phyloP scores from a whole-genome alignment of 37 sponge, comb jelly and placozoan genomes.

The Diacarnus erythraeanus region DNA sequence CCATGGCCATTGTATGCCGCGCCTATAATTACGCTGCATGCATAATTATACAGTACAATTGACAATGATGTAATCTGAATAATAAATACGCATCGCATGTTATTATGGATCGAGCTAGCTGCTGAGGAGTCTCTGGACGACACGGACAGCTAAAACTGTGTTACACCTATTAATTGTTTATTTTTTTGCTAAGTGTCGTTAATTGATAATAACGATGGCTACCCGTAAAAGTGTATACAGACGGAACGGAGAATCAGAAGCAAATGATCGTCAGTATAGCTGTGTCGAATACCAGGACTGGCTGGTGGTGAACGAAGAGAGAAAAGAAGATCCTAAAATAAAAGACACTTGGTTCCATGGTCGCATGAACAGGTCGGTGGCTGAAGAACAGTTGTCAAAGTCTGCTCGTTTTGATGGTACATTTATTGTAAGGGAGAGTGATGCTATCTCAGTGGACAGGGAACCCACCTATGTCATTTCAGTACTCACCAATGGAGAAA shows the following conservation, averaged over 20 bases:
- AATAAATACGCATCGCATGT: too few relatives aligned
- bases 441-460: conserved; percentile 4
- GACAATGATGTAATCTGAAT: too few relatives aligned
- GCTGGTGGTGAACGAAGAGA: conserved; percentile 16
- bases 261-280: background rate
- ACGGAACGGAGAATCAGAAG: background rate
- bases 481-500: conserved; percentile 15
- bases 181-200: too few relatives aligned
- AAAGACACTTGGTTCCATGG: conserved; percentile 11
- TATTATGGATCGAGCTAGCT: too few relatives aligned
- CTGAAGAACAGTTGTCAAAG: conserved; percentile 15
- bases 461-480: conserved; percentile 26
- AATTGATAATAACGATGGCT: background rate
- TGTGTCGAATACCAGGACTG: background rate
- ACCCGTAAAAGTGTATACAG: background rate
- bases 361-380: conserved; percentile 14
- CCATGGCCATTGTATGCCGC: too few relatives aligned
- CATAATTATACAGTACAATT: too few relatives aligned
- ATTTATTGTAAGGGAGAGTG: conserved; percentile 40
- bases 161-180: too few relatives aligned
- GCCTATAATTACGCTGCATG: too few relatives aligned
- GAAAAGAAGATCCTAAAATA: background rate
- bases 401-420: conserved; percentile 38
- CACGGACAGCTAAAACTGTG: too few relatives aligned
- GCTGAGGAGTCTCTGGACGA: too few relatives aligned